Evolutionary conservation across 2,888 invertebrate species (phyloP).

Genomic region (Nipponacmea schrenckii): DNA sequence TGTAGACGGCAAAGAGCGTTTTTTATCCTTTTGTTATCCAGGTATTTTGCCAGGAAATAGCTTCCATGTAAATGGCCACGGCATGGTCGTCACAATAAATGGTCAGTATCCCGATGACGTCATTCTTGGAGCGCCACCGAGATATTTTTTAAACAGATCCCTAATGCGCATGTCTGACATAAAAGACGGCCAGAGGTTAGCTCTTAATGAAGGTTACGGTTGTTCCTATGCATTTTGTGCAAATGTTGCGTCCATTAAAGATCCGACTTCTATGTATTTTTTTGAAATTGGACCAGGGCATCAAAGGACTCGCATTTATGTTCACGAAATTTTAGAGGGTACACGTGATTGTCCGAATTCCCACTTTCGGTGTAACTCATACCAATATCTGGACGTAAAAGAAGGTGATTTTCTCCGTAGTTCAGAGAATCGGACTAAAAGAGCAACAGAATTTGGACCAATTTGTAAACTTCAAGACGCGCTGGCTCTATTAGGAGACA

Average conservation of each 20-base stretch:
- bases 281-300: conserved; percentile 11
- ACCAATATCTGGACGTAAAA: not conserved
- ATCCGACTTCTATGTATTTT: not conserved
- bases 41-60: conserved; percentile 13
- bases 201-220: conserved; percentile 12
- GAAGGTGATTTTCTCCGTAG: not conserved
- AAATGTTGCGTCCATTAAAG: conserved; percentile 7
- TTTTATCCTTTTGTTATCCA: conserved; percentile 15
- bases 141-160: conserved; percentile 13
- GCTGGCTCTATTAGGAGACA: conserved; percentile 13
- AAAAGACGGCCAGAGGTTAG: not conserved
- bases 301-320: not conserved
- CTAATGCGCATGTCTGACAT: conserved; percentile 9
- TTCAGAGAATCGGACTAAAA: conserved; percentile 1
- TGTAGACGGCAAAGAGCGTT: conserved; percentile 13
- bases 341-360: not conserved
- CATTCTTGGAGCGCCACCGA: not conserved
- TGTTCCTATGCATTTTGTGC: not conserved
- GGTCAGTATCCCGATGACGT: not conserved
- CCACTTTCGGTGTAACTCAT: conserved; percentile 16
- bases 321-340: conserved; percentile 9
- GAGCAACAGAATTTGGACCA: not conserved
- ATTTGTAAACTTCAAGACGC: conserved; percentile 1
- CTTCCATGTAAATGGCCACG: conserved; percentile 10
- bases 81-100: conserved; percentile 5